phyloP scores from a whole-genome alignment of 1,140 invertebrate species.

The Drosophila pseudoananassae region DNA sequence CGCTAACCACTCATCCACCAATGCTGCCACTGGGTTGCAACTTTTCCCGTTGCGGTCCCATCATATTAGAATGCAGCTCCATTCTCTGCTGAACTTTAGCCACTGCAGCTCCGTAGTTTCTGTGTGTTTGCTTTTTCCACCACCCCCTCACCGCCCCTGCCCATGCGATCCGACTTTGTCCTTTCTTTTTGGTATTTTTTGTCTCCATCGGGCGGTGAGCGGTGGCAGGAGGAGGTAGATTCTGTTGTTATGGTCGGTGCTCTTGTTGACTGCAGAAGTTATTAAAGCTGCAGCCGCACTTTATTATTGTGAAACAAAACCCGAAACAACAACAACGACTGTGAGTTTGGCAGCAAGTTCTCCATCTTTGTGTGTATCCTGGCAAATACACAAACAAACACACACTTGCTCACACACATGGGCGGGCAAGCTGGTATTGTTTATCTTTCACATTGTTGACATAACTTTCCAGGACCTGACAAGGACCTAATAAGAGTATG shows the following conservation, averaged over 20 bases:
- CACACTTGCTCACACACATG: background rate
- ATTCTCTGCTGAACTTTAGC: constrained; percentile 45
- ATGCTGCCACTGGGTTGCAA: constrained; percentile 29
- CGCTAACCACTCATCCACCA: constrained; percentile 19
- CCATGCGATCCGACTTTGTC: background rate
- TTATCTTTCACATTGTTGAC: constrained; percentile 71
- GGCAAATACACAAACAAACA: constrained; percentile 1
- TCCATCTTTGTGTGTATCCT: constrained; percentile 28
- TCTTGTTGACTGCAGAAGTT: constrained; percentile 67
- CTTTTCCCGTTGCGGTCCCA: constrained; percentile 55
- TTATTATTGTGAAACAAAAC: constrained; percentile 77
- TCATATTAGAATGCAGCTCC: constrained; percentile 65
- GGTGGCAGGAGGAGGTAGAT: constrained; percentile 15
- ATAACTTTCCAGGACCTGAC: constrained; percentile 52
- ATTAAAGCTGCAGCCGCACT: constrained; percentile 79
- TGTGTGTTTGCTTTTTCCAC: constrained; percentile 33
- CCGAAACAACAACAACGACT: constrained; percentile 36
- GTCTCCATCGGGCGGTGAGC: constrained; percentile 38
- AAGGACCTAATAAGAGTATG: constrained; percentile 1
- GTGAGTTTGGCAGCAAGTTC: constrained; percentile 40
- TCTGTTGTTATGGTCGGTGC: constrained; percentile 49
- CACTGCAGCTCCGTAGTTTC: constrained; percentile 34
- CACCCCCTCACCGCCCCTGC: too few species aligned
- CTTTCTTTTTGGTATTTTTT: constrained; percentile 26
- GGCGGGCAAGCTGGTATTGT: constrained; percentile 39